phyloP scores from a whole-genome alignment of 2,113 vertebrate genomes.

The Orientallactaga bullata region DNA sequence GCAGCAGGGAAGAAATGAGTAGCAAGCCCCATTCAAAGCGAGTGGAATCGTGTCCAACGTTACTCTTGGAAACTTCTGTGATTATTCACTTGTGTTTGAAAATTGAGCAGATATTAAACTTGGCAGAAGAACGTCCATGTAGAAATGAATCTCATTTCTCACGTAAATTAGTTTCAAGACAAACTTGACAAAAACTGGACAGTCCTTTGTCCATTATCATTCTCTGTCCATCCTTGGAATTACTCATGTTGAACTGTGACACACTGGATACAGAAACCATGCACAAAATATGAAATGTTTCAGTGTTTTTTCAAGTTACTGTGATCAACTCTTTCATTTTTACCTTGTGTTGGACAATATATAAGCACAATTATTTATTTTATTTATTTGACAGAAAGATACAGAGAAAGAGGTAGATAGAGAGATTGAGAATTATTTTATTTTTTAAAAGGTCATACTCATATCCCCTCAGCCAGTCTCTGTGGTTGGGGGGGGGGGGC shows the following conservation, averaged over 20 bases:
- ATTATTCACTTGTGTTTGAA: neutral
- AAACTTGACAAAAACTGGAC: neutral
- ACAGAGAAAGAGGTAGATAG: too few species aligned
- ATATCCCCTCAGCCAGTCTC: too few species aligned
- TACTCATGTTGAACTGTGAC: neutral
- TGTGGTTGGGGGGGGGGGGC: too few species aligned
- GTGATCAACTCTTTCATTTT: neutral
- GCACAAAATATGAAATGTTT: neutral
- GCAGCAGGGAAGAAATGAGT: neutral
- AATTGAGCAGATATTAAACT: neutral
- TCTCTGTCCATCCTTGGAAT: neutral
- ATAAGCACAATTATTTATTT: neutral
- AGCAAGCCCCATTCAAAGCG: too few species aligned
- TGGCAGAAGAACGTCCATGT: neutral
- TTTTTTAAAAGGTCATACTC: too few species aligned
- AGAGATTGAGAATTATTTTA: too few species aligned
- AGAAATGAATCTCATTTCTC: neutral
- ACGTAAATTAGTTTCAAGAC: neutral
- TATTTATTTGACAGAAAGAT: too few species aligned
- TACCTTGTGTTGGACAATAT: neutral
- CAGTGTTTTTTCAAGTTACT: neutral
- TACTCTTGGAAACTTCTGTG: accelerated
- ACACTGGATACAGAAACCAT: neutral
- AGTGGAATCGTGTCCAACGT: accelerated
- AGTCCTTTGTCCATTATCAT: too few species aligned